Evolutionary conservation across 2,888 invertebrate species (phyloP).

Genomic region (Malacosoma neustria): DNA sequence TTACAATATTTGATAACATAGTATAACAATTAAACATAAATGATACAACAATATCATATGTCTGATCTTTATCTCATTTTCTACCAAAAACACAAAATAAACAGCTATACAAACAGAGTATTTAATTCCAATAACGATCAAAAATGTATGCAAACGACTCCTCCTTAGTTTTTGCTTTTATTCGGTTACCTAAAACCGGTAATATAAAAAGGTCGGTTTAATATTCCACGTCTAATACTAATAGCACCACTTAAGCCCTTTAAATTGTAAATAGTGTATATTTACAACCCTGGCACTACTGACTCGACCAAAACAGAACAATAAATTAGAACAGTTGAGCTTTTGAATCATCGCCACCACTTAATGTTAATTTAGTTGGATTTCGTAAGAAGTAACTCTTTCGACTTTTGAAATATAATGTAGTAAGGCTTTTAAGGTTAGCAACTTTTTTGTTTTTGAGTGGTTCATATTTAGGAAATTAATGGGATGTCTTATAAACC

Average conservation of each 20-base stretch:
- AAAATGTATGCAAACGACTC: too few species aligned
- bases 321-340: conserved; percentile 19
- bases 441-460: neutral
- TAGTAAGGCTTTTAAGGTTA: neutral
- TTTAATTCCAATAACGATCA: too few species aligned
- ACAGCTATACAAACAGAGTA: too few species aligned
- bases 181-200: neutral
- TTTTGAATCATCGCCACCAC: conserved; percentile 18
- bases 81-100: too few species aligned
- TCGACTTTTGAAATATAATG: conserved; percentile 4
- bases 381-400: neutral
- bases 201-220: conserved; percentile 8
- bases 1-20: too few species aligned
- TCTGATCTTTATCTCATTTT: too few species aligned
- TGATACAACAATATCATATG: too few species aligned
- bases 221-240: conserved; percentile 5
- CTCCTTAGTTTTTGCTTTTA: too few species aligned
- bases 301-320: conserved; percentile 19
- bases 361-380: conserved; percentile 3
- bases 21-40: too few species aligned
- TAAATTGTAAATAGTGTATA: conserved; percentile 22
- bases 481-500: too few species aligned
- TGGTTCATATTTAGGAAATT: too few species aligned
- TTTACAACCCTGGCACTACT: conserved; percentile 15
- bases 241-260: conserved; percentile 13